Evolutionary conservation across 2,888 invertebrate genomes (phyloP).

Genomic region (Mantis religiosa): DNA sequence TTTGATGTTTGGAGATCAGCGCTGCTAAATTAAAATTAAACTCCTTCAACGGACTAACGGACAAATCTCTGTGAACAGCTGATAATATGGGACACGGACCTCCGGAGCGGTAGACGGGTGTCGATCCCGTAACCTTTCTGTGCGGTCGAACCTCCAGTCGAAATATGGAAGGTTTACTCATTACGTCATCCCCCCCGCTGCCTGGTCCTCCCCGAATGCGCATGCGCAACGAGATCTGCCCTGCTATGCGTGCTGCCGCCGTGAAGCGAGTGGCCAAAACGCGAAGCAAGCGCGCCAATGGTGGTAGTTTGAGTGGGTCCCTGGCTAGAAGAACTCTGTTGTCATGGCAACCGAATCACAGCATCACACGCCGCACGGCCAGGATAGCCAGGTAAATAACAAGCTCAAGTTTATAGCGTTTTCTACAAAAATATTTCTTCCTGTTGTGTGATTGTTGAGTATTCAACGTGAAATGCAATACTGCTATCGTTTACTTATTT

Average conservation of each 20-base stretch:
- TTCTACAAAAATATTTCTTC: background rate
- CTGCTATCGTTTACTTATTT: too few species aligned
- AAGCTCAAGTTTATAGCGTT: background rate
- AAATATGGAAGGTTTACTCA: slow-evolving; percentile 19
- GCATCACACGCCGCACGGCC: slow-evolving; percentile 30
- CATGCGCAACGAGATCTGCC: slow-evolving; percentile 9
- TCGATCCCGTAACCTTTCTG: background rate
- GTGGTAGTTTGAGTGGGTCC: slow-evolving; percentile 5
- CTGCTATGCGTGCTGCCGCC: slow-evolving; percentile 14
- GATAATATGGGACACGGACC: background rate
- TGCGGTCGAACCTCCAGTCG: background rate
- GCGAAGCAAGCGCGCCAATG: slow-evolving; percentile 1
- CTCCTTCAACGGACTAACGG: background rate
- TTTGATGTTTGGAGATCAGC: background rate
- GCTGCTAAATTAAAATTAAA: background rate
- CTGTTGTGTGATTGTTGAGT: background rate
- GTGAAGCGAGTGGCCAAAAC: slow-evolving; percentile 7
- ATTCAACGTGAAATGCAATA: too few species aligned
- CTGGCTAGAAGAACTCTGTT: slow-evolving; percentile 8
- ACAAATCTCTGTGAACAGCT: background rate
- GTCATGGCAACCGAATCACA: slow-evolving; percentile 31
- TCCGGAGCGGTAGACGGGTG: background rate
- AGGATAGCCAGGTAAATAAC: slow-evolving; percentile 29
- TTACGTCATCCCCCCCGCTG: slow-evolving; percentile 14
- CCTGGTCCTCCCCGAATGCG: background rate